These are phyloP conservation scores for Miichthys miiuy DNA, from an alignment of 2,797 vertebrate genomes.

Conservation along the genomic window DNA sequence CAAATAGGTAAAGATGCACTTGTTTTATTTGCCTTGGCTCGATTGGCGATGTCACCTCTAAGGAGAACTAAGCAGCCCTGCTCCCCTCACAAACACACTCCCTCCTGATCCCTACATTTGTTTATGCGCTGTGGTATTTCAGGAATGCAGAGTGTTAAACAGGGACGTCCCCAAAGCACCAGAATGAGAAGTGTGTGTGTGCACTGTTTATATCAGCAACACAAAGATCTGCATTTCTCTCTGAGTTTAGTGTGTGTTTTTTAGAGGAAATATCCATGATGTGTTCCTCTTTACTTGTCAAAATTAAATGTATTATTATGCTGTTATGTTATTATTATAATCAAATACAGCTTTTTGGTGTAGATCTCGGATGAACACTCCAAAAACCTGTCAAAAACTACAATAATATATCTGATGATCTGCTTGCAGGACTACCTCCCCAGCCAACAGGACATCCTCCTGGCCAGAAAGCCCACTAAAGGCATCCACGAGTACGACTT, in stretches of 20 bases:
- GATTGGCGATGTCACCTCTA: background rate
- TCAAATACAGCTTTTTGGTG: background rate
- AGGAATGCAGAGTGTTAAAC: constrained; percentile 51
- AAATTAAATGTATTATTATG: background rate
- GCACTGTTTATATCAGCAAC: constrained; percentile 7
- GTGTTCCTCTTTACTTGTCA: background rate
- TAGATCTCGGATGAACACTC: background rate
- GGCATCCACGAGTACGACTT: constrained; percentile 98
- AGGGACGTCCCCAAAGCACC: constrained; percentile 34
- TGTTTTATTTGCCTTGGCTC: background rate
- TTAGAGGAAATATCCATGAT: background rate
- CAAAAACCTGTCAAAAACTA: background rate
- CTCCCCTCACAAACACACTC: background rate
- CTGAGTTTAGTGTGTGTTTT: background rate
- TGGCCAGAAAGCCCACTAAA: constrained; percentile 96
- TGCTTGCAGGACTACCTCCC: constrained; percentile 92
- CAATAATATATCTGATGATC: rapidly evolving
- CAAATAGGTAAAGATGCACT: background rate
- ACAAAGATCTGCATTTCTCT: background rate
- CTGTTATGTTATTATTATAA: too few relatives aligned
- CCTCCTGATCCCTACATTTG: constrained; percentile 1
- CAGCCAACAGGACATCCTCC: constrained; percentile 94
- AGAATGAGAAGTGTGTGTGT: background rate
- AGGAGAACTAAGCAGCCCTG: background rate
- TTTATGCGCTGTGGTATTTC: constrained; percentile 52